Evolutionary conservation across 2,888 invertebrate genomes (phyloP), one percentile per base, ranked within the genome.

Genomic region (Neoitamus cyanurus): DNA sequence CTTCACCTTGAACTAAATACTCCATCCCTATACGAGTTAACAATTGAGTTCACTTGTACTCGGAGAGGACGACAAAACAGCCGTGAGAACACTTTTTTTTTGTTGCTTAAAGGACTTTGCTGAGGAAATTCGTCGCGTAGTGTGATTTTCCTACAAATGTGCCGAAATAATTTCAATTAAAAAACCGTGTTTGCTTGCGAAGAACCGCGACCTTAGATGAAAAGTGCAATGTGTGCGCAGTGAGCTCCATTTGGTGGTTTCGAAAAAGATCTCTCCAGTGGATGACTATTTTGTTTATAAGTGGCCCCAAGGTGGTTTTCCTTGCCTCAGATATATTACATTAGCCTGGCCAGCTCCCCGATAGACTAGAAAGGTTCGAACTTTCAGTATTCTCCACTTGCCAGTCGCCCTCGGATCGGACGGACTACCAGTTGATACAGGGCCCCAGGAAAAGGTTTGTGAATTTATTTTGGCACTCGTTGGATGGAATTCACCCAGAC

Each of bases 51-150:
- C 42, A 42, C 11, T 75, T 75, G n/a, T 46, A 75, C 42, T 46
- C 42, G 37, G 75, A 75, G 75, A 42, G 42, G 75, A 42, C 15
- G 75, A 37, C 42, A 42, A 75, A 46, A 75, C 75, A 75, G 15
- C n/a, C 28, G 42, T 42, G 75, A 75, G 75, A 75, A 73, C 37
- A 73, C 9, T 42, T 48, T 58, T 58, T n/a, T 75, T 75, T 75
- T 75, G 75, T 75, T 75, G 46, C 42, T 75, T 11, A 75, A 75
- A 75, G 42, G 75, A 73, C 73, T 73, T 73, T 73, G 20, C 7
- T 1, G 20, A 28, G 36, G 13, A 25, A 75, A 75, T 42, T 37
- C 25, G 42, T 75, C 75, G 42, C 42, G 42, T 11, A 75, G 25
- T 42, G 75, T 37, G 25, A 20, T 73, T 37, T 75, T 75, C n/a